These are phyloP conservation scores for Lithophane ornitopus DNA, from an alignment of 2,888 invertebrate genomes.

Conservation along the genomic window DNA sequence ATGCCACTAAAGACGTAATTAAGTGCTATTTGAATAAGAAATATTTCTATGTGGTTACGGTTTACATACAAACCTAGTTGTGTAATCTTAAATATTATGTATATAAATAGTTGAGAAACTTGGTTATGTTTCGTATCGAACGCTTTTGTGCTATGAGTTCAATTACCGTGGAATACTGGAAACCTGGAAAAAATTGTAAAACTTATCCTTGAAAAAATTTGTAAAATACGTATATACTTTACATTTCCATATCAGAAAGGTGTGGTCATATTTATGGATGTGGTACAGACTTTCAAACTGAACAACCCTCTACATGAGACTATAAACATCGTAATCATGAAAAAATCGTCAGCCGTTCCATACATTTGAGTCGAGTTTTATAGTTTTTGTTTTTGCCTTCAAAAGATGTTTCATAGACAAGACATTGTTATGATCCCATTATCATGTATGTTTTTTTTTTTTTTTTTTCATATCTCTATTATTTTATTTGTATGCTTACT, in stretches of 20 bases:
- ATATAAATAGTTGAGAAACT: slow-evolving; percentile 26
- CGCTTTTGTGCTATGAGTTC: neutral
- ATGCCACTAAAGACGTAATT: slow-evolving; percentile 46
- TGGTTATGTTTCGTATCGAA: neutral
- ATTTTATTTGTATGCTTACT: slow-evolving; percentile 41
- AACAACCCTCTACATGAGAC: neutral
- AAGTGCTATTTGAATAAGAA: slow-evolving; percentile 44
- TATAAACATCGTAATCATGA: neutral
- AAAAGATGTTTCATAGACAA: neutral
- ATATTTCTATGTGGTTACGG: slow-evolving; percentile 41
- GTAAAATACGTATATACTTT: too few relatives aligned
- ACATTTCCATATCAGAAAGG: neutral
- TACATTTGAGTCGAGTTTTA: neutral
- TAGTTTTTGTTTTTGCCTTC: neutral
- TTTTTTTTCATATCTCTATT: slow-evolving; percentile 2
- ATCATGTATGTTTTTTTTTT: neutral
- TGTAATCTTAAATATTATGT: slow-evolving; percentile 36
- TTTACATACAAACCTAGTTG: slow-evolving; percentile 36
- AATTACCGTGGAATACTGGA: slow-evolving; percentile 3
- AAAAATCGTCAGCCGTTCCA: neutral
- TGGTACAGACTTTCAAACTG: neutral
- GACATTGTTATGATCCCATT: neutral
- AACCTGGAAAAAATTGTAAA: neutral
- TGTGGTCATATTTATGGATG: neutral
- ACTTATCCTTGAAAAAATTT: too few relatives aligned